Conservation (phyloP, 2,113 vertebrate species). For the Entomyzon cyanotis region DNA sequence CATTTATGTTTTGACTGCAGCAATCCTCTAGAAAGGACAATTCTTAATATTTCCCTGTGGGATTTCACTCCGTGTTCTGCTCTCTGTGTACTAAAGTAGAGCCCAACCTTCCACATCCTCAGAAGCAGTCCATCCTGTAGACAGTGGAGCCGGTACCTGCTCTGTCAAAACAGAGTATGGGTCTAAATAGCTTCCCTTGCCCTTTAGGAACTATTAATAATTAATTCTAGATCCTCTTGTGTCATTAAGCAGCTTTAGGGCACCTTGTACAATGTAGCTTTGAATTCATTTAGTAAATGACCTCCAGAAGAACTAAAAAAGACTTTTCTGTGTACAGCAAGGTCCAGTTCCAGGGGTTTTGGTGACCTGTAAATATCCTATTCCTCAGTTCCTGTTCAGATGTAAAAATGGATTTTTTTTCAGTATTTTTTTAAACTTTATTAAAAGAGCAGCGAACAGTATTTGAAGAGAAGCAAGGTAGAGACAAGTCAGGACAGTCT, state of each 20-base stretch:
- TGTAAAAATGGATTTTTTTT: conserved; percentile 1
- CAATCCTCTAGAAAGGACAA: background rate
- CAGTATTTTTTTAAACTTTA: conserved; percentile 46
- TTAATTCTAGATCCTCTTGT: conserved; percentile 33
- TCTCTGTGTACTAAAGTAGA: background rate
- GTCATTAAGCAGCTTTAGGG: conserved; percentile 14
- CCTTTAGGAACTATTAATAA: conserved; percentile 40
- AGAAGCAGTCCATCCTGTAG: background rate
- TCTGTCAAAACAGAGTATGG: background rate
- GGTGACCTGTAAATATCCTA: conserved; percentile 21
- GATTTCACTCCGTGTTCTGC: background rate
- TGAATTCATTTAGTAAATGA: background rate
- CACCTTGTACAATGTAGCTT: background rate
- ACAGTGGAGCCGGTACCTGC: background rate
- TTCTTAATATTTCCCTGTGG: conserved; percentile 8
- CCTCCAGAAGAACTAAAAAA: background rate
- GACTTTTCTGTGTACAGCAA: background rate
- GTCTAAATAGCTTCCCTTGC: conserved; percentile 45
- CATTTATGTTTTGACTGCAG: background rate
- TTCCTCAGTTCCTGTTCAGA: background rate
- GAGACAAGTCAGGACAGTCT: background rate
- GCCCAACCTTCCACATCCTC: background rate
- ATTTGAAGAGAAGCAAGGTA: background rate
- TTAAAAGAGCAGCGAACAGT: background rate
- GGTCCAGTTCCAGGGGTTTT: background rate